phyloP scores from a whole-genome alignment of 2,113 vertebrate genomes.

The Dicentrarchus labrax region DNA sequence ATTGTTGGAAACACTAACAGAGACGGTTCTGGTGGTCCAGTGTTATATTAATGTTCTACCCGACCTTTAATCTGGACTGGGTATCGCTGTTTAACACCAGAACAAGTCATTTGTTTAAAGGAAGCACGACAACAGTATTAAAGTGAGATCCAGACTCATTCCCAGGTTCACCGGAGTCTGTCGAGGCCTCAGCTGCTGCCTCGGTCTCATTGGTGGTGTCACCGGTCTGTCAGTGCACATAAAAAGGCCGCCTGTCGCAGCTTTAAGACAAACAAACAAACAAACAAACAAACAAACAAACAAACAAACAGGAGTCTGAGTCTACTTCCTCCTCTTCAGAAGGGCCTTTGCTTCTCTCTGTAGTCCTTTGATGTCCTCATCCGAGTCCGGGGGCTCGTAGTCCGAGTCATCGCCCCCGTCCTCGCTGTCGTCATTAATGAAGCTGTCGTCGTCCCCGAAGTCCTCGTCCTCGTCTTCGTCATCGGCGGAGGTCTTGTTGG shows the following conservation, averaged over 20 bases:
- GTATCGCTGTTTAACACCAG: no score
- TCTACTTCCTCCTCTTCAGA: constrained; percentile 66
- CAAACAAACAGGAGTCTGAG: not conserved
- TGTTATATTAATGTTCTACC: no score
- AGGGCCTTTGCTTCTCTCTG: constrained; percentile 74
- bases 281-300: no score
- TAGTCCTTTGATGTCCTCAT: constrained; percentile 66
- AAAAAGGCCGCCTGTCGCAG: not conserved
- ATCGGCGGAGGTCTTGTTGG: not conserved
- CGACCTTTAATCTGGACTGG: no score
- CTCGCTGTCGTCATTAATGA: constrained; percentile 81
- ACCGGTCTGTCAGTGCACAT: not conserved
- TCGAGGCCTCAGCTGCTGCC: not conserved
- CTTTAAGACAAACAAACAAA: not conserved
- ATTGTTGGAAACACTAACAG: no score
- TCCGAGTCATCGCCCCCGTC: constrained; percentile 75
- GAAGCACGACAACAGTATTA: not conserved
- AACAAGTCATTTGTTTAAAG: not conserved
- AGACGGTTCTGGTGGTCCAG: no score
- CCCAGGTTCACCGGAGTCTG: not conserved
- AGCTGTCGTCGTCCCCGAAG: constrained; percentile 72
- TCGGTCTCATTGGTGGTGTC: not conserved
- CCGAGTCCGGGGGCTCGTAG: constrained; percentile 72
- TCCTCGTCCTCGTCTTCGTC: constrained; percentile 50
- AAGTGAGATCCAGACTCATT: not conserved